These are phyloP conservation scores for Lumbricus terrestris DNA, from an alignment of 2,888 invertebrate genomes.

Conservation along the genomic window DNA sequence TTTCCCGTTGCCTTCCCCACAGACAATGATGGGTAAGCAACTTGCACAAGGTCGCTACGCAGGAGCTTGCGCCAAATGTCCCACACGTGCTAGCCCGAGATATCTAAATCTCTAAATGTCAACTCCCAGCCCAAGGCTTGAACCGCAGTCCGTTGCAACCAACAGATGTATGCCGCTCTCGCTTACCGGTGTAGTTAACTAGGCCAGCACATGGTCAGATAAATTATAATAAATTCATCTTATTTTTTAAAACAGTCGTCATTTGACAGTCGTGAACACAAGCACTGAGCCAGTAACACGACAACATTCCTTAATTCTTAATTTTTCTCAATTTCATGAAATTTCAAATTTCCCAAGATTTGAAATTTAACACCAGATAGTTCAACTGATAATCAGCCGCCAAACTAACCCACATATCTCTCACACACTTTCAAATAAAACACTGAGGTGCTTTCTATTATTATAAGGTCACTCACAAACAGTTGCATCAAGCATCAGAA, in stretches of 20 bases:
- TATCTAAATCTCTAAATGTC: too few species aligned
- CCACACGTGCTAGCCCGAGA: too few species aligned
- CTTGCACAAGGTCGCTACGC: too few species aligned
- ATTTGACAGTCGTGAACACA: background rate
- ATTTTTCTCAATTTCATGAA: background rate
- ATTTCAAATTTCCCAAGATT: background rate
- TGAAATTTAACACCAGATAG: background rate
- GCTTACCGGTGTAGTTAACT: too few species aligned
- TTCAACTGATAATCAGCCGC: background rate
- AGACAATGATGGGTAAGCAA: too few species aligned
- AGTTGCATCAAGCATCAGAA: background rate
- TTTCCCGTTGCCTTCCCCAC: too few species aligned
- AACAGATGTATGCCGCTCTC: too few species aligned
- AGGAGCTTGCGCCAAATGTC: too few species aligned
- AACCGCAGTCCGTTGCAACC: too few species aligned
- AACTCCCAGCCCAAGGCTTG: too few species aligned
- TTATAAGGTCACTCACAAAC: background rate
- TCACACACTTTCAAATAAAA: background rate
- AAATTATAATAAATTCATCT: background rate
- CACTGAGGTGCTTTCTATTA: background rate
- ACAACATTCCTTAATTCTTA: background rate
- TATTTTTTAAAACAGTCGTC: background rate
- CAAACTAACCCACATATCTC: too few species aligned
- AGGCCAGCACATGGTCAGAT: too few species aligned
- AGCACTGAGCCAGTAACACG: background rate